Evolutionary conservation across 2,797 vertebrate species (phyloP).

Genomic region (Myripristis jacobus): DNA sequence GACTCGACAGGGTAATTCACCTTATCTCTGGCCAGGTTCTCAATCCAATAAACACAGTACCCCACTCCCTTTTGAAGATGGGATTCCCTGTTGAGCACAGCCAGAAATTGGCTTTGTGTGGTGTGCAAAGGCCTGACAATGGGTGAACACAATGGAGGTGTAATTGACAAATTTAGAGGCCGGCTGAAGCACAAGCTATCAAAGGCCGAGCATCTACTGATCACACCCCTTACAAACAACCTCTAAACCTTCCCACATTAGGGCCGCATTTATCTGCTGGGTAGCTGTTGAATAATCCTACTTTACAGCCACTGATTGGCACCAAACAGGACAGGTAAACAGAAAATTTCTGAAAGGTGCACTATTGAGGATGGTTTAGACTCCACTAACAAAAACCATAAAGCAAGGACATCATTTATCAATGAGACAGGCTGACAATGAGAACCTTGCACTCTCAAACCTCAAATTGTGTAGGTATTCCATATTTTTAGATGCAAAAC

Average conservation of each 20-base stretch:
- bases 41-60: conserved; percentile 72
- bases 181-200: conserved; percentile 54
- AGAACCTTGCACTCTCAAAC: no score
- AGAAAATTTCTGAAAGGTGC: no score
- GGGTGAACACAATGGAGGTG: conserved; percentile 65
- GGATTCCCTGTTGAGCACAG: conserved; percentile 63
- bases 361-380: no score
- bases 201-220: conserved; percentile 53
- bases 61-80: conserved; percentile 67
- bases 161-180: conserved; percentile 75
- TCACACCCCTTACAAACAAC: conserved; percentile 44
- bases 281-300: conserved; percentile 12
- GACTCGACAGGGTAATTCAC: conserved; percentile 65
- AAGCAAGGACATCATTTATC: no score
- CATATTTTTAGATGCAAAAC: no score
- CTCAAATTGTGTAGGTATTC: no score
- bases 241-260: conserved; percentile 23
- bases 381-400: no score
- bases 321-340: no score
- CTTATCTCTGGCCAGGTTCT: conserved; percentile 70
- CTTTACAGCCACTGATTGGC: conserved; percentile 8
- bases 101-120: conserved; percentile 68
- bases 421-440: no score
- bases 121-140: conserved; percentile 51
- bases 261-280: conserved; percentile 30